Percentiles rank a stretch among this genome's conserved stretches.
These are phyloP conservation scores for Morelia viridis DNA, from an alignment of 2,797 vertebrate genomes.

Conservation along the genomic window DNA sequence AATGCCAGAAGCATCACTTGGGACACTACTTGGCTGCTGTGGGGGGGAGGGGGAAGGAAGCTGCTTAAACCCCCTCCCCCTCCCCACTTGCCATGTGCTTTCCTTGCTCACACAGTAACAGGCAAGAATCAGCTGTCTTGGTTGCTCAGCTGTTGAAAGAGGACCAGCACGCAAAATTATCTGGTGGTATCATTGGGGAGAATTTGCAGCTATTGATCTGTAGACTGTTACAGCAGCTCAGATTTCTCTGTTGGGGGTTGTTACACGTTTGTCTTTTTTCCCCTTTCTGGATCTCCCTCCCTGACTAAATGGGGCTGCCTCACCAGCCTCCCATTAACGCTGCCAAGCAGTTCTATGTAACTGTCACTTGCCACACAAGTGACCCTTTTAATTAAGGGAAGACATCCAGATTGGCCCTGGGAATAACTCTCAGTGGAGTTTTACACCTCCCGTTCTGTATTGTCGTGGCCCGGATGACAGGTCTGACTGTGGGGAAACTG, in stretches of 20 bases:
- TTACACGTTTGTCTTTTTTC: not conserved
- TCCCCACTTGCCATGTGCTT: not conserved
- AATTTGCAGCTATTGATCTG: not conserved
- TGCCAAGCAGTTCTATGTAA: not conserved
- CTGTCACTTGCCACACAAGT: not conserved
- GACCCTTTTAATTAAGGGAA: conserved; percentile 29
- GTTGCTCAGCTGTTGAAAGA: too few relatives aligned
- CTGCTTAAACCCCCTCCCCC: not conserved
- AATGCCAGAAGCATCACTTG: not conserved
- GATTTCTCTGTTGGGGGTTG: not conserved
- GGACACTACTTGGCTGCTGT: not conserved
- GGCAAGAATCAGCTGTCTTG: not conserved
- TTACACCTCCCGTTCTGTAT: not conserved
- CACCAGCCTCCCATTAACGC: not conserved
- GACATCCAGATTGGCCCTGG: not conserved
- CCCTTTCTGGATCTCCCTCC: not conserved
- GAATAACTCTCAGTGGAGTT: not conserved
- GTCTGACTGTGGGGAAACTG: not conserved
- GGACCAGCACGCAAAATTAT: not conserved
- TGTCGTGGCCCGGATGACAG: not conserved
- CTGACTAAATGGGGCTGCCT: not conserved
- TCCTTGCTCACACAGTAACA: not conserved
- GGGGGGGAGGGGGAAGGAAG: not conserved
- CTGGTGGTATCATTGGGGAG: not conserved
- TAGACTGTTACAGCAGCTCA: not conserved